Evolutionary conservation across 2,797 vertebrate genomes (phyloP).

Genomic region (Trematomus bernacchii): DNA sequence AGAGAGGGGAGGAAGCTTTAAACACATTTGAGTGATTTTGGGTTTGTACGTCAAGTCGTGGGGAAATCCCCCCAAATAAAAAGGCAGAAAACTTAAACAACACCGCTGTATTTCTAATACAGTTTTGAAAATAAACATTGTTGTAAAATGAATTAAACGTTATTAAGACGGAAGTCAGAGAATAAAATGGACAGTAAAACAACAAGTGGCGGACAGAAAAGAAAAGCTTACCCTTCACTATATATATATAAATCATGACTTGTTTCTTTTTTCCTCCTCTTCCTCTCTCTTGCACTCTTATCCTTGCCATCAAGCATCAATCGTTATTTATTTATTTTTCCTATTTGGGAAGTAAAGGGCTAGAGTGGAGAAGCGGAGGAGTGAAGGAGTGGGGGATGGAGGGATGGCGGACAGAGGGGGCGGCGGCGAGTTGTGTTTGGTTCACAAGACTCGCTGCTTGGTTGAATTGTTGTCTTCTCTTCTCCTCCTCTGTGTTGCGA

Average conservation of each 20-base stretch:
- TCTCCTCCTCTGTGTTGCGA: conserved; percentile 75
- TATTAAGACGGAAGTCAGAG: conserved; percentile 52
- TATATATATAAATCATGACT: conserved; percentile 78
- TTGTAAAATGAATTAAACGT: conserved; percentile 44
- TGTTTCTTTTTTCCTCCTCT: conserved; percentile 63
- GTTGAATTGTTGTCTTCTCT: conserved; percentile 70
- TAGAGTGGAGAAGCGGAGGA: conserved; percentile 64
- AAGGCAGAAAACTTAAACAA: conserved; percentile 38
- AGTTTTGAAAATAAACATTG: conserved; percentile 33
- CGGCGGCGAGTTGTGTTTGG: conserved; percentile 53
- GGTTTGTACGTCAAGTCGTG: conserved; percentile 49
- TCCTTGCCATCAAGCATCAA: conserved; percentile 80
- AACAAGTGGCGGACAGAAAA: conserved; percentile 62
- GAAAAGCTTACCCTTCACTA: conserved; percentile 51
- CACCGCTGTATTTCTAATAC: conserved; percentile 38
- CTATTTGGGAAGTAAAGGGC: conserved; percentile 77
- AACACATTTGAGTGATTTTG: conserved; percentile 71
- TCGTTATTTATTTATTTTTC: conserved; percentile 80
- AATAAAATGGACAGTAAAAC: conserved; percentile 64
- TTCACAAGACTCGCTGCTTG: conserved; percentile 79
- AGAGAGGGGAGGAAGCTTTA: conserved; percentile 62
- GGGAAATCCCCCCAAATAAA: conserved; percentile 62
- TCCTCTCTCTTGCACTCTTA: conserved; percentile 76
- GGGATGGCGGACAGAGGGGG: conserved; percentile 54
- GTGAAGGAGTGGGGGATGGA: conserved; percentile 53